phyloP scores from a whole-genome alignment of 2,888 invertebrate genomes.

The Drosophila sordidapex region DNA sequence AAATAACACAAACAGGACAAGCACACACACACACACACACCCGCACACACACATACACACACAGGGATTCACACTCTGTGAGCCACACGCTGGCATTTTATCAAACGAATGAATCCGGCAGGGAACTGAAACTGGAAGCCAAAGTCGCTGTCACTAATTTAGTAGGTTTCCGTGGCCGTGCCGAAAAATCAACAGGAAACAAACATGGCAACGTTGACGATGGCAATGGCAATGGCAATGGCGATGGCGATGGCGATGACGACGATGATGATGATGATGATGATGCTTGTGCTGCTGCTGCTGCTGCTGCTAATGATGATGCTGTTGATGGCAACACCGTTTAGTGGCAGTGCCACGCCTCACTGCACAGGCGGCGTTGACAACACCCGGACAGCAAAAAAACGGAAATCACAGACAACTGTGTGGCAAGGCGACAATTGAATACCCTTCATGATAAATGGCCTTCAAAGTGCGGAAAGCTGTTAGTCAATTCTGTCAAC shows the following conservation, averaged over 20 bases:
- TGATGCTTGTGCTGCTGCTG: constrained; percentile 29
- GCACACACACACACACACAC: constrained; percentile 15
- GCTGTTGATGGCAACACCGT: constrained; percentile 54
- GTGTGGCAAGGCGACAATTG: neutral
- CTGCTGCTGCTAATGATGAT: constrained; percentile 23
- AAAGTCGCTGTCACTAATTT: constrained; percentile 77
- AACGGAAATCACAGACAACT: neutral
- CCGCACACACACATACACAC: constrained; percentile 9
- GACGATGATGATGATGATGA: constrained; percentile 9
- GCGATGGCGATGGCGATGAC: neutral
- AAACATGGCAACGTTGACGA: constrained; percentile 59
- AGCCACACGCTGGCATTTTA: constrained; percentile 60
- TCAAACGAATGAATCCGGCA: constrained; percentile 71
- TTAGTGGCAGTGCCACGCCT: constrained; percentile 68
- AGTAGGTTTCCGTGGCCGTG: constrained; percentile 67
- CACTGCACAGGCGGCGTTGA: constrained; percentile 68
- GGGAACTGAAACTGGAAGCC: constrained; percentile 35
- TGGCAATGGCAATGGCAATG: constrained; percentile 3
- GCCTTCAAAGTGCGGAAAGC: neutral
- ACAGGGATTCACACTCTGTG: constrained; percentile 29
- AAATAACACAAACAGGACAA: constrained; percentile 77
- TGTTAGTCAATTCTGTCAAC: neutral
- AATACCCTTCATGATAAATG: constrained; percentile 4
- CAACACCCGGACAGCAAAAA: constrained; percentile 41
- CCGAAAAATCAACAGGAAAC: constrained; percentile 80